These are phyloP conservation scores for Emys orbicularis DNA, from an alignment of 2,797 vertebrate species.

Conservation along the genomic window DNA sequence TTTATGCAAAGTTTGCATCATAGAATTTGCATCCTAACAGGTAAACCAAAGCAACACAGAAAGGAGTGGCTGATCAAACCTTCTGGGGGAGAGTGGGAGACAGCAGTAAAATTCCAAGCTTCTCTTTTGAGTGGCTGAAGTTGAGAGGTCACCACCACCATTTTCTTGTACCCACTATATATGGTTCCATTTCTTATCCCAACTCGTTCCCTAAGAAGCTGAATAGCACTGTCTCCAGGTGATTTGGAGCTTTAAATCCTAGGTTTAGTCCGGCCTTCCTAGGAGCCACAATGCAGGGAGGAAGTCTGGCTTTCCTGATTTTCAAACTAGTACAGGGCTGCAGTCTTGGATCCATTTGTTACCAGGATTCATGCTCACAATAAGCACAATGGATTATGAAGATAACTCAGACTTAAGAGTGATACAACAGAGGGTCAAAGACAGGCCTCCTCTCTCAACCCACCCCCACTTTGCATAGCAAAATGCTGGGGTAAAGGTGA, in stretches of 20 bases:
- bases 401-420: background rate
- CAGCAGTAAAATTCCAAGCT: background rate
- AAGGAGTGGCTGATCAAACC: background rate
- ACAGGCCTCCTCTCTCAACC: background rate
- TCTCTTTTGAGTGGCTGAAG: background rate
- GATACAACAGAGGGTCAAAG: background rate
- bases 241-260: background rate
- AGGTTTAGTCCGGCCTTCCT: background rate
- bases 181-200: background rate
- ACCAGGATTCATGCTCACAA: background rate
- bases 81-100: background rate
- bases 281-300: background rate
- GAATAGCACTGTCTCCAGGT: background rate
- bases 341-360: background rate
- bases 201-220: background rate
- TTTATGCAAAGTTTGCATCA: background rate
- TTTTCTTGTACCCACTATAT: background rate
- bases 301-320: background rate
- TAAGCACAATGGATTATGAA: background rate
- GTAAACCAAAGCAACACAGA: background rate
- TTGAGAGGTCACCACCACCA: background rate
- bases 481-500: background rate
- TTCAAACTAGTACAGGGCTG: background rate
- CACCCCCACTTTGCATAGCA: accelerated
- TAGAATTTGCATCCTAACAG: background rate